Evolutionary conservation across 2,888 invertebrate genomes (phyloP).

Genomic region (Copidosoma aretas): DNA sequence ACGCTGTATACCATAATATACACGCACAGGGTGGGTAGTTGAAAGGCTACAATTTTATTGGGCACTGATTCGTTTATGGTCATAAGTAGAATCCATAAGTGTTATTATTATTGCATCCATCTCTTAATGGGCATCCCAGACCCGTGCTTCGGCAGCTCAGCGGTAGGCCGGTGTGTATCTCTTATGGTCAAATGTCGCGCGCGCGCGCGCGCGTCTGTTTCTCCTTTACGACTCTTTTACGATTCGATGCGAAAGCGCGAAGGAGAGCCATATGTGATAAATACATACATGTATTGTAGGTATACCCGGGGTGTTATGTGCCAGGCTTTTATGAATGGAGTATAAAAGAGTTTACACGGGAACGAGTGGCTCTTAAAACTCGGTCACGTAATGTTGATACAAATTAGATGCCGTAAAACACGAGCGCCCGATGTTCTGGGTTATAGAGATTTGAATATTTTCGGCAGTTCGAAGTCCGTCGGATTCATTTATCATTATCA

Average conservation of each 20-base stretch:
- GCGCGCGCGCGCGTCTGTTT: constrained; percentile 42
- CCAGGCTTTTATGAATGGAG: constrained; percentile 35
- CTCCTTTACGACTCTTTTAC: constrained; percentile 51
- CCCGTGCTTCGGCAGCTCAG: constrained; percentile 33
- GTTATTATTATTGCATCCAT: constrained; percentile 39
- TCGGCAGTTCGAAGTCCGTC: too few relatives aligned
- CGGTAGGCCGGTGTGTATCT: constrained; percentile 40
- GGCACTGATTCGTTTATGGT: constrained; percentile 45
- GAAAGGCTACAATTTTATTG: constrained; percentile 49
- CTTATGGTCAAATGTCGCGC: constrained; percentile 47
- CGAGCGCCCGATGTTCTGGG: too few relatives aligned
- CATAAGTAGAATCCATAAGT: constrained; percentile 35
- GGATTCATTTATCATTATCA: too few relatives aligned
- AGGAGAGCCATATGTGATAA: constrained; percentile 31
- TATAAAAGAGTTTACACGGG: constrained; percentile 31
- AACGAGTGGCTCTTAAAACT: constrained; percentile 28
- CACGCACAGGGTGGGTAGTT: not conserved
- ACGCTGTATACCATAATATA: too few relatives aligned
- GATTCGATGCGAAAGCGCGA: constrained; percentile 43
- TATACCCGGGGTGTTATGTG: constrained; percentile 6
- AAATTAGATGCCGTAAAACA: constrained; percentile 22
- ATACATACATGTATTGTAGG: constrained; percentile 29
- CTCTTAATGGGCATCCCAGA: constrained; percentile 32
- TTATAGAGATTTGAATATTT: too few relatives aligned
- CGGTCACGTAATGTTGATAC: constrained; percentile 13